Conservation (phyloP, 2,888 invertebrate species). For the Epinotia brunnichana region DNA sequence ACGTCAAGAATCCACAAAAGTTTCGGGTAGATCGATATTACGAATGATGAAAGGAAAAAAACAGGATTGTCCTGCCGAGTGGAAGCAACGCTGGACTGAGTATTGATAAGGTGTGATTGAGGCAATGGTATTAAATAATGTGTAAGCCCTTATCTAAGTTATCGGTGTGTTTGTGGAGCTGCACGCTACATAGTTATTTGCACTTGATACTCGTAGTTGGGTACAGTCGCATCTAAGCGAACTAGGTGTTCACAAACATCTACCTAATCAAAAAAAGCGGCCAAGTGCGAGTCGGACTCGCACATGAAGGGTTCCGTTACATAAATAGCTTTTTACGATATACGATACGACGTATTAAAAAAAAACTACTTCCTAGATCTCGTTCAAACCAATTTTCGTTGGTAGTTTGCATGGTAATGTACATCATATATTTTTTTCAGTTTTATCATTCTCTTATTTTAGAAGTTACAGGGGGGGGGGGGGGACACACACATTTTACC, state of each 20-base stretch:
- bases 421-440: too few species aligned
- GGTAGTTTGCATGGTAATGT: too few species aligned
- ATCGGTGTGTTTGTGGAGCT: constrained; percentile 72
- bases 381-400: too few species aligned
- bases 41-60: background rate
- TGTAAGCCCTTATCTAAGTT: constrained; percentile 70
- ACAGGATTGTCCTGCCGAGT: constrained; percentile 44
- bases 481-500: too few species aligned
- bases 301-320: too few species aligned
- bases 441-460: too few species aligned
- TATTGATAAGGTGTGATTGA: constrained; percentile 74
- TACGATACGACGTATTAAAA: too few species aligned
- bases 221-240: background rate
- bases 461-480: too few species aligned
- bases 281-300: too few species aligned
- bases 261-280: too few species aligned
- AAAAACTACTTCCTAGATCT: too few species aligned
- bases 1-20: constrained; percentile 1
- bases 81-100: constrained; percentile 55
- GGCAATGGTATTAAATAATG: constrained; percentile 60
- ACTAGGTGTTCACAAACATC: background rate
- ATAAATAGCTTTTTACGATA: too few species aligned
- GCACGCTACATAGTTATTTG: constrained; percentile 45
- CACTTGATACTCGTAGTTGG: constrained; percentile 12
- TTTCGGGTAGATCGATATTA: constrained; percentile 30